phyloP scores from a whole-genome alignment of 2,888 invertebrate genomes.

The Leptopilina syphax region DNA sequence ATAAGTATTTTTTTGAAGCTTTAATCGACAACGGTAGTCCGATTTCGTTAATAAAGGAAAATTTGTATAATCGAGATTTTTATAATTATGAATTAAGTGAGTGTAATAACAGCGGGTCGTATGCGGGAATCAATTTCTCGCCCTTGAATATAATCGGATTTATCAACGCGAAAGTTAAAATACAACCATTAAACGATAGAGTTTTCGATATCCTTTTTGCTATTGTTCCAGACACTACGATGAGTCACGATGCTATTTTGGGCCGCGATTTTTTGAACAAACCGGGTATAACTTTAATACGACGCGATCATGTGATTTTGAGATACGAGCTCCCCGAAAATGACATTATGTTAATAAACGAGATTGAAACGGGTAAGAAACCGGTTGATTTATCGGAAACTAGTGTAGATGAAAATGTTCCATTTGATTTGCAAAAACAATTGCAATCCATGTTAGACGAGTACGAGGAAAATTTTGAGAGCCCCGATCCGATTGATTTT shows the following conservation, averaged over 20 bases:
- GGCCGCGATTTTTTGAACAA: constrained; percentile 18
- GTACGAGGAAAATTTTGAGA: not conserved
- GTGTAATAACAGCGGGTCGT: not conserved
- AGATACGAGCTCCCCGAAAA: not conserved
- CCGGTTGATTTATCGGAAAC: not conserved
- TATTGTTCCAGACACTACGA: constrained; percentile 8
- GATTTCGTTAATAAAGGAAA: not conserved
- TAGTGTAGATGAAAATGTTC: no score
- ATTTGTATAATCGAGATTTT: not conserved
- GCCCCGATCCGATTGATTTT: not conserved
- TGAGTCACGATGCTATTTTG: not conserved
- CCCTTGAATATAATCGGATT: not conserved
- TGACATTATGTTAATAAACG: not conserved
- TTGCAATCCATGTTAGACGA: not conserved
- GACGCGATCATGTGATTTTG: not conserved
- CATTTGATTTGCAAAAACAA: not conserved
- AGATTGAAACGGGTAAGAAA: not conserved
- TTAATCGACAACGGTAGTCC: not conserved
- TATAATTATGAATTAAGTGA: not conserved
- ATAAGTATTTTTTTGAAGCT: not conserved
- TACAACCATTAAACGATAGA: not conserved
- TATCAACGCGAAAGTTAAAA: not conserved
- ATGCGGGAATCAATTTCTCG: not conserved
- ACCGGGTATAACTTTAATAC: not conserved
- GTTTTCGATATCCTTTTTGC: not conserved